These are phyloP conservation scores for Drosophila nigricruria DNA, from an alignment of 2,888 invertebrate species.

Conservation along the genomic window DNA sequence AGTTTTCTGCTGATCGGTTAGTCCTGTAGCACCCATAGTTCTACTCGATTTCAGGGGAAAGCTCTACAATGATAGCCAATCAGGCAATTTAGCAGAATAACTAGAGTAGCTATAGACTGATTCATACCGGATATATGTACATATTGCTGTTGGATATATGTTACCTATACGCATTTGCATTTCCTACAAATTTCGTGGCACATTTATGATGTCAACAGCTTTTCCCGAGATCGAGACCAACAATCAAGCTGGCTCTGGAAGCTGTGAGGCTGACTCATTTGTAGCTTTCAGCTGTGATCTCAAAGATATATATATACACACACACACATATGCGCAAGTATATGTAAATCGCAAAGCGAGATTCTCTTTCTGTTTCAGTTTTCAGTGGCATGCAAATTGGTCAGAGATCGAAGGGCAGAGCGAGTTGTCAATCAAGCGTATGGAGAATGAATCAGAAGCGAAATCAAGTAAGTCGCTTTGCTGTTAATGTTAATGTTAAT, in stretches of 20 bases:
- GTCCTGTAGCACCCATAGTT: background rate
- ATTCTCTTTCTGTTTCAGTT: slow-evolving; percentile 1
- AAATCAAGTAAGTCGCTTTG: background rate
- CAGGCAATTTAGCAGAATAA: too few species aligned
- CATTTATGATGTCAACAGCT: background rate
- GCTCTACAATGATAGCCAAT: too few species aligned
- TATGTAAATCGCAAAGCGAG: background rate
- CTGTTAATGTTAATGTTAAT: background rate
- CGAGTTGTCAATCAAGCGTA: slow-evolving; percentile 8
- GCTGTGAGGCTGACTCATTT: slow-evolving; percentile 1
- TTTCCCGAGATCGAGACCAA: background rate
- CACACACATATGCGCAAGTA: background rate
- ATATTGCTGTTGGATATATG: background rate
- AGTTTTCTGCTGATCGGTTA: background rate
- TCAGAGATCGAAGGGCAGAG: slow-evolving; percentile 18
- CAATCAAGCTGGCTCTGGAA: background rate
- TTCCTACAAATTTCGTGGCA: background rate
- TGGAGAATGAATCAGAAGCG: slow-evolving; percentile 19
- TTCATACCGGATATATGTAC: background rate
- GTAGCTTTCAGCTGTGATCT: slow-evolving; percentile 9
- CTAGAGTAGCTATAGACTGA: too few species aligned
- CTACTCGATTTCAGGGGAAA: too few species aligned
- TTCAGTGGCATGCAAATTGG: slow-evolving; percentile 9
- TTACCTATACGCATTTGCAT: background rate
- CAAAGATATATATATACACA: background rate